Evolutionary conservation across 2,113 vertebrate species (phyloP).

Genomic region (Carollia perspicillata): DNA sequence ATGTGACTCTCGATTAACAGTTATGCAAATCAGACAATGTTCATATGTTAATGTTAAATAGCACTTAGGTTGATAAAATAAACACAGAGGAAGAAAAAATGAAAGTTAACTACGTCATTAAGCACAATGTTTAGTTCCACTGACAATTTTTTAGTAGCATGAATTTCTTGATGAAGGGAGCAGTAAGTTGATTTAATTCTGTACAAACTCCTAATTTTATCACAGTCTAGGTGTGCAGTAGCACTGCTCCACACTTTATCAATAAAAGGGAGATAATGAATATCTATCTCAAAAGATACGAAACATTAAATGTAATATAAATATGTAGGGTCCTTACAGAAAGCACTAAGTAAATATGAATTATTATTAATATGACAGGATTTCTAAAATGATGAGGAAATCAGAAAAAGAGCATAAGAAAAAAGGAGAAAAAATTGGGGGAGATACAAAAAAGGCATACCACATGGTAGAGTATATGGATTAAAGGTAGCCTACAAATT

Average conservation of each 20-base stretch:
- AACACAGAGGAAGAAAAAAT: neutral
- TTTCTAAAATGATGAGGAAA: conserved; percentile 26
- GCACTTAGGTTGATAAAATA: neutral
- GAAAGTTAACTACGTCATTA: neutral
- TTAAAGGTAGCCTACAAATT: neutral
- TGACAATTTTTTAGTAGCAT: neutral
- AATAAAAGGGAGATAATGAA: neutral
- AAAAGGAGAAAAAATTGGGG: neutral
- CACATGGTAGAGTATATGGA: neutral
- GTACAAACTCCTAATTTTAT: neutral
- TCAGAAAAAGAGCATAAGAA: neutral
- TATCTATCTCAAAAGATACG: neutral
- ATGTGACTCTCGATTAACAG: neutral
- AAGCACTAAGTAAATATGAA: conserved; percentile 1
- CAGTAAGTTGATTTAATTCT: neutral
- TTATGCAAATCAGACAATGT: neutral
- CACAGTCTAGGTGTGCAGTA: neutral
- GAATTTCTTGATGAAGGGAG: conserved; percentile 19
- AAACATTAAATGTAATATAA: neutral
- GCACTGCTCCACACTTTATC: neutral
- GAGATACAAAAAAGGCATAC: neutral
- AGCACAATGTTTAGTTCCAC: neutral
- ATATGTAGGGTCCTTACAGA: neutral
- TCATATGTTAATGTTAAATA: neutral
- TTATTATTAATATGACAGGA: neutral